A percentile compares a stretch with the other conserved stretches of the same genome.
Conservation (phyloP, 2,888 invertebrate species). For the Diogma glabrata region DNA sequence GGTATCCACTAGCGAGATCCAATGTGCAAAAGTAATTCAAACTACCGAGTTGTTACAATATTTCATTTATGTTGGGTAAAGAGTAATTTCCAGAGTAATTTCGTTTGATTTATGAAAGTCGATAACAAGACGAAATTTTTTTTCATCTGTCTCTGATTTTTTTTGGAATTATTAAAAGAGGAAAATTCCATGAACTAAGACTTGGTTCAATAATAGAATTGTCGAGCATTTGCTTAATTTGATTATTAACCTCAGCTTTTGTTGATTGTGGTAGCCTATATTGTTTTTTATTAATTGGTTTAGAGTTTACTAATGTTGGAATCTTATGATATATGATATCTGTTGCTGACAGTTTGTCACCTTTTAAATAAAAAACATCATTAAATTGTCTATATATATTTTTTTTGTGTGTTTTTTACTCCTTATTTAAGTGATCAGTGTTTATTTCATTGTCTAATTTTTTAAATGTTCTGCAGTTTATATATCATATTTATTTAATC, state of each 20-base stretch:
- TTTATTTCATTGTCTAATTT: background rate
- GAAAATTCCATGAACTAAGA: constrained; percentile 17
- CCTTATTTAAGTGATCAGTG: background rate
- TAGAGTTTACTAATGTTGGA: background rate
- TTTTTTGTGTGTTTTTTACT: background rate
- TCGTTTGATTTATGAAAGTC: constrained; percentile 29
- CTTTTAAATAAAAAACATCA: background rate
- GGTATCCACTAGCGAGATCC: constrained; percentile 28
- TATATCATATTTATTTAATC: no score
- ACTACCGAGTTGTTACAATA: constrained; percentile 27
- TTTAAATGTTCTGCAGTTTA: background rate
- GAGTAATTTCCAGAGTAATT: constrained; percentile 25
- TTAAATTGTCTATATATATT: background rate
- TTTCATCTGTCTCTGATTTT: constrained; percentile 21
- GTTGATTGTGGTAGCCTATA: constrained; percentile 10
- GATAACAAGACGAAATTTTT: constrained; percentile 26
- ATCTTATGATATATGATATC: background rate
- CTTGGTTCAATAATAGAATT: constrained; percentile 23
- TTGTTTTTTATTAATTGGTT: constrained; percentile 11
- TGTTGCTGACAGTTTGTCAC: background rate
- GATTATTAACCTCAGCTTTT: constrained; percentile 13
- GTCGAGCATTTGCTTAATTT: constrained; percentile 23
- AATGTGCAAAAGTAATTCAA: constrained; percentile 27
- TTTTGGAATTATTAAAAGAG: constrained; percentile 22
- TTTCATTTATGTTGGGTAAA: constrained; percentile 27